Evolutionary conservation across 2,113 vertebrate species (phyloP), one percentile per base, ranked within the genome.

Genomic region (Odontophorus gujanensis): DNA sequence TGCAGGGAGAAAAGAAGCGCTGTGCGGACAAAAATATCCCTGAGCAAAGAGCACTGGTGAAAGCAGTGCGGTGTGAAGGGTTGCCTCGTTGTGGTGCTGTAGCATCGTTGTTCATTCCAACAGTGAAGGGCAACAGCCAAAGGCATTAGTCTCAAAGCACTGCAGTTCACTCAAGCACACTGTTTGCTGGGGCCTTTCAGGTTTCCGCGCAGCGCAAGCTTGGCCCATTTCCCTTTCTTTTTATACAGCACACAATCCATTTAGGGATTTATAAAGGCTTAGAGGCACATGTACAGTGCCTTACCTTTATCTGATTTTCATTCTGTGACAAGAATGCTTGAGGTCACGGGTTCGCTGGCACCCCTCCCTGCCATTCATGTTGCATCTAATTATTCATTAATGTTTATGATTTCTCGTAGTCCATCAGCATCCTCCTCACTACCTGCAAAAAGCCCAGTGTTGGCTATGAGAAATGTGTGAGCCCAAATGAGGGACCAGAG

Each of bases 221-320:
- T 96, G 92, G 91, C 94, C 94, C 95, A 95, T 93, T 96, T 96
- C 91, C 75, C 75, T 93, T 91, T 91, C 80, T 91, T 95, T 94
- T 93, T 84, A 92, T 85, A 80, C 90, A 88, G 32, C 14, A 40
- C 63, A 79, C 88, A 95, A 96, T 95, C 95, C 96, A 96, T 97
- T 97, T 96, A 96, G 94, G 96, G 96, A 97, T 97, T 97, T 96
- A 95, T 89, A 89, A 75, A 43, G 2, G 93, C 95, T 96, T 97
- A 97, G 92, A 90, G 43, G 73, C 81, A 91, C 87, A 86, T 92
- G 76, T 91, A 81, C 86, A 84, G 57, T 91, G 94, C 90, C 89
- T 90, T 96, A 84, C 58, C 81, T 95, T 82, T 87, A 80, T 83
- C 94, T 95, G 92, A 90, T 95, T 95, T 95, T 92, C 94, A 36